These are phyloP conservation scores for Cetonia aurata DNA, from an alignment of 2,888 invertebrate species.

Conservation along the genomic window DNA sequence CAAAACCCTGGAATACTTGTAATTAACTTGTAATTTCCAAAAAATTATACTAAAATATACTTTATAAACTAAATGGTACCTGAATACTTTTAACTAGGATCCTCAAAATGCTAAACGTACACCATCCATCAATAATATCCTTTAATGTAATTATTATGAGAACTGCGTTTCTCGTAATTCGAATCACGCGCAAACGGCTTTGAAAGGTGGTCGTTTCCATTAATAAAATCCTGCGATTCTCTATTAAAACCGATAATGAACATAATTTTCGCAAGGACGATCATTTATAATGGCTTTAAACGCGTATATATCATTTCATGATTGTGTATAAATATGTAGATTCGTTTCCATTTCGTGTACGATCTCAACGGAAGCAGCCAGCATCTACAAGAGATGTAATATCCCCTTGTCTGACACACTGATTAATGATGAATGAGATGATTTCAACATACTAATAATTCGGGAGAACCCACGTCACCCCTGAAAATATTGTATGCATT, in stretches of 20 bases:
- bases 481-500: too few relatives aligned
- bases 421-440: constrained; percentile 63
- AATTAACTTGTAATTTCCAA: too few relatives aligned
- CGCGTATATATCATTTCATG: constrained; percentile 55
- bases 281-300: constrained; percentile 52
- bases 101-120: too few relatives aligned
- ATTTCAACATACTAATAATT: constrained; percentile 47
- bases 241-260: constrained; percentile 42
- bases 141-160: constrained; percentile 16
- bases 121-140: too few relatives aligned
- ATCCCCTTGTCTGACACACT: constrained; percentile 64
- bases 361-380: constrained; percentile 62
- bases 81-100: too few relatives aligned
- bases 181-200: constrained; percentile 9
- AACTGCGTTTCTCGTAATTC: neutral
- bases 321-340: constrained; percentile 65
- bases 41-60: too few relatives aligned
- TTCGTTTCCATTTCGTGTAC: constrained; percentile 64
- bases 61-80: too few relatives aligned
- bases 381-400: constrained; percentile 65
- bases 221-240: constrained; percentile 28
- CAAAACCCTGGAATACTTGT: too few relatives aligned
- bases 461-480: constrained; percentile 4
- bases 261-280: constrained; percentile 43
- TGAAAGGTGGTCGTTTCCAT: constrained; percentile 17